Evolutionary conservation across 2,888 invertebrate species (phyloP), one percentile per base, ranked within the genome.

Genomic region (Anaspis maculata): DNA sequence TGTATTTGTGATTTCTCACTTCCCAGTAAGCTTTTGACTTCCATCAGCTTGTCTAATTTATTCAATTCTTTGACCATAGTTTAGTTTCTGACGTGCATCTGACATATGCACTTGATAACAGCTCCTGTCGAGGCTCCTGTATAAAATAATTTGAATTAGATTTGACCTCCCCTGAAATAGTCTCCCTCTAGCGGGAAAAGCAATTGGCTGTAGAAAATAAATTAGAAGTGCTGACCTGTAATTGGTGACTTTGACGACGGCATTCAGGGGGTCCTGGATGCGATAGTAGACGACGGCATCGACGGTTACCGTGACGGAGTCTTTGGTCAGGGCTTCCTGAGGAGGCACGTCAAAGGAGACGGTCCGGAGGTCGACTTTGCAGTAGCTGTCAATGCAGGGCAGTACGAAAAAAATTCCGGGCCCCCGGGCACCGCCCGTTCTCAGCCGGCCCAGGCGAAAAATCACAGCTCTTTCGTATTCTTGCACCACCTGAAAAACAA

Each of bases 311-410:
- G 94, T 95, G 15, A 94, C 92, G 0, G 88, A 88, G 64, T 94
- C 92, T 67, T 87, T 86, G n/a, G 91, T 89, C 32, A 94, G 70
- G 13, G 86, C 83, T 84, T 95, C 94, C 71, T 96, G 95, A 1
- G 94, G 91, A 25, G 95, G 92, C 1, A 96, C 92, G 67, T 95
- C 92, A 59, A 95, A 96, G 0, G 92, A 90, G 0, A 95, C 87
- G 1, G 92, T 92, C 42, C 95, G 75, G 35, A 95, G 69, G 65
- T 96, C 95, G 24, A 96, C 89, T 64, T 87, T 91, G 36, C 85
- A 80, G 62, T 91, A 95, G 27, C 81, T 83, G 60, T 94, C 95
- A 33, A 95, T 84, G 64, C 95, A 97, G 1, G 95, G 95, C 41
- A 96, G 70, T 5, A 95, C 80, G 65, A 95, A 94, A 66, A 95